These are phyloP conservation scores for Araneus ventricosus DNA, from an alignment of 1,140 invertebrate species.

Conservation along the genomic window DNA sequence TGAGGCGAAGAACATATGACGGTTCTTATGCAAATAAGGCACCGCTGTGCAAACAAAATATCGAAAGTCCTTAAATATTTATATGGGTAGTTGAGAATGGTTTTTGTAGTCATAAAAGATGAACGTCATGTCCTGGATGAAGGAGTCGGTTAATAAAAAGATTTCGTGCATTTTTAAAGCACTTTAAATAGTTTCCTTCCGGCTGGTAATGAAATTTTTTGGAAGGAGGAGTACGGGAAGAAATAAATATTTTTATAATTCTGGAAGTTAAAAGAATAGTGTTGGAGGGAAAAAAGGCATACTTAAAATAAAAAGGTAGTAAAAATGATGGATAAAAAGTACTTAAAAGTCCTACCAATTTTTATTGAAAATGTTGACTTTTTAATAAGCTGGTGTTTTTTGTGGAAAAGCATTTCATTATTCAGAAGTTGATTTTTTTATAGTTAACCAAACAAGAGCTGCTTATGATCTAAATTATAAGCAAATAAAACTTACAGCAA, in stretches of 20 bases:
- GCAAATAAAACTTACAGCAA: too few species aligned
- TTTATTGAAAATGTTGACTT: too few species aligned
- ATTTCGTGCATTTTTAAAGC: constrained; percentile 23
- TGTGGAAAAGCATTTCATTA: too few species aligned
- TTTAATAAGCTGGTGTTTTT: too few species aligned
- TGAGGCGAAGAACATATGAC: constrained; percentile 16
- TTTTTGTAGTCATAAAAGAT: constrained; percentile 39
- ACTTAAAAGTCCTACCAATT: too few species aligned
- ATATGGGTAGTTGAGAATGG: constrained; percentile 47
- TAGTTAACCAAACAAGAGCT: too few species aligned
- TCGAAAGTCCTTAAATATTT: constrained; percentile 54
- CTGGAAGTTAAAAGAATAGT: neutral
- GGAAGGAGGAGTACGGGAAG: neutral
- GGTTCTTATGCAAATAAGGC: constrained; percentile 59
- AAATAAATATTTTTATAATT: constrained; percentile 20
- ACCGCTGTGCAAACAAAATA: constrained; percentile 41
- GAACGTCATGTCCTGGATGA: neutral
- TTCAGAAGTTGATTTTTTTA: too few species aligned
- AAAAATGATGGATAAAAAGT: too few species aligned
- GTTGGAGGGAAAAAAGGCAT: neutral
- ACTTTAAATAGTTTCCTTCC: constrained; percentile 3
- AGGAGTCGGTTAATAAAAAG: neutral
- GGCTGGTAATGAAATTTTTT: neutral
- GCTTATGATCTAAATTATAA: too few species aligned
- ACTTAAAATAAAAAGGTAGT: neutral